Evolutionary conservation across 2,888 invertebrate species (phyloP), one percentile per base, ranked within the genome.

Genomic region (Disparrhopalites patrizii): DNA sequence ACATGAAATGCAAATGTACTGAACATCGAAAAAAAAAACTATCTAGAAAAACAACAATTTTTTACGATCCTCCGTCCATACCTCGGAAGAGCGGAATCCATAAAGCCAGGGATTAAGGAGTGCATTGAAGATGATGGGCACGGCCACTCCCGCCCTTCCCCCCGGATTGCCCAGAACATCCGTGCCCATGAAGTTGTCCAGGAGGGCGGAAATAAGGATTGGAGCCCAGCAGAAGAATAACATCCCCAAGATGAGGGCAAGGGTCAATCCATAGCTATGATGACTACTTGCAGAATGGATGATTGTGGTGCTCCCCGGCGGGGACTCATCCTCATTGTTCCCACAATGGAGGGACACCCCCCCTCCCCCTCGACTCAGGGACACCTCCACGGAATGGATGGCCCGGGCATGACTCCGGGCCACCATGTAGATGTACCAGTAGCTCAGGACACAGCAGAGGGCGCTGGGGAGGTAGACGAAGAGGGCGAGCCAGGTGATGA

Each of bases 101-200:
- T 86, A 86, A 38, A 86, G 81, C 85, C 85, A 86, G 0, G 86
- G 86, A 76, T 86, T 86, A 66, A 83, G 79, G 7, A 85, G 83
- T 76, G 84, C 84, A 77, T 83, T 84, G 3, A 82, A 81, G 51
- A 85, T 78, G 18, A 85, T 83, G 1, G 85, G 83, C n/a, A 85
- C 79, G 3, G 83, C 82, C 38, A 85, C 77, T 78, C 83, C 84
- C 23, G 84, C 81, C 4, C 83, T 80, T 25, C 83, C 77, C 82
- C 84, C 82, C 38, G 82, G 80, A 38, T 72, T 70, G 23, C 81
- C 79, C 5, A 84, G 77, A 47, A 84, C 81, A 66, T 79, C 78
- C 3, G 82, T 82, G 10, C 66, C 65, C 10, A 65, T 55, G 23
- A 76, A 69, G 18, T 76, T 69, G 65, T 78, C 77, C 8, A 78